Percentiles rank a stretch among this genome's conserved stretches.
These are phyloP conservation scores for Halcyon malimbica DNA, from an alignment of 2,113 vertebrate species.

Conservation along the genomic window DNA sequence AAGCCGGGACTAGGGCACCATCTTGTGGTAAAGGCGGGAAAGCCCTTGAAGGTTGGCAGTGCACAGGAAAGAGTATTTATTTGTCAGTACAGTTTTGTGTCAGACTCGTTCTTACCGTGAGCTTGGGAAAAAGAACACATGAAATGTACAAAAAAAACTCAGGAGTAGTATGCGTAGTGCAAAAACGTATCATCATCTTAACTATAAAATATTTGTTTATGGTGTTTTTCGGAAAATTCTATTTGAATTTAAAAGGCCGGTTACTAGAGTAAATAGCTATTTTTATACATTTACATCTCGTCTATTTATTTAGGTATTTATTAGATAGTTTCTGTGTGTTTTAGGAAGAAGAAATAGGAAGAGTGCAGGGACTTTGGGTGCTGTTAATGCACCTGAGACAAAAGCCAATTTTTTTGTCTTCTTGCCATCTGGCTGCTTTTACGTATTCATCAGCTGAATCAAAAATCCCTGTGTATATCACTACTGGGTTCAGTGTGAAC, in stretches of 20 bases:
- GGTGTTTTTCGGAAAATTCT: background rate
- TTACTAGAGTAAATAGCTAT: background rate
- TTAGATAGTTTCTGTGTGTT: background rate
- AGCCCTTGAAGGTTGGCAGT: rapidly evolving
- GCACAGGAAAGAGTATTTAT: rapidly evolving
- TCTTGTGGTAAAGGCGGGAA: background rate
- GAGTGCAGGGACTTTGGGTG: background rate
- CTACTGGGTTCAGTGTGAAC: background rate
- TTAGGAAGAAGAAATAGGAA: background rate
- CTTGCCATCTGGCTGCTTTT: background rate
- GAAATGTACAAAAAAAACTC: background rate
- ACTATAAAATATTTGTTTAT: background rate
- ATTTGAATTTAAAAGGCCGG: background rate
- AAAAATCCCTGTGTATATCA: background rate
- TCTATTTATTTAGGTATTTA: background rate
- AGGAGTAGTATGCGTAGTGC: background rate
- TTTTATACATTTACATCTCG: background rate
- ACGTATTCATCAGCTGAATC: background rate
- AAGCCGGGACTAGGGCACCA: background rate
- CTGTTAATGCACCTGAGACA: background rate
- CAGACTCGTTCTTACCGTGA: background rate
- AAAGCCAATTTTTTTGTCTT: background rate
- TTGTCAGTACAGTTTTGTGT: rapidly evolving
- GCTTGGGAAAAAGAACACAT: background rate
- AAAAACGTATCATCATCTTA: background rate